A percentile compares a stretch with the other conserved stretches of the same genome.
Evolutionary conservation across 2,888 invertebrate genomes (phyloP).

Genomic region (Choreutis nemorana): DNA sequence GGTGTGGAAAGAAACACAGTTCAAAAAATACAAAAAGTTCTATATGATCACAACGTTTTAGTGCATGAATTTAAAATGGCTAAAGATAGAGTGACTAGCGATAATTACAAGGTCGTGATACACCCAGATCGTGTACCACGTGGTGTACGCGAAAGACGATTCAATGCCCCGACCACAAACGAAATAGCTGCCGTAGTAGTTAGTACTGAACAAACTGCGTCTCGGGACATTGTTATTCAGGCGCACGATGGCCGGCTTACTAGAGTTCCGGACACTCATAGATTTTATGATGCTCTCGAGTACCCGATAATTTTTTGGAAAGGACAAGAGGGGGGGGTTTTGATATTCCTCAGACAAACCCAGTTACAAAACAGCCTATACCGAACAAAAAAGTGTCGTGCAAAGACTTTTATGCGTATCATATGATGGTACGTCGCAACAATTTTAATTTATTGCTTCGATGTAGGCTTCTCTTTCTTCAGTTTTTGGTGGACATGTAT

Average conservation of each 20-base stretch:
- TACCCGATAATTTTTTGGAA: too few relatives aligned
- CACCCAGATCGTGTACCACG: conserved; percentile 18
- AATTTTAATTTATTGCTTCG: conserved; percentile 14
- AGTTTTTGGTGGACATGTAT: conserved; percentile 14
- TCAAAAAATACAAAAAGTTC: conserved; percentile 8
- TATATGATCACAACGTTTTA: conserved; percentile 10
- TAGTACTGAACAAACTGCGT: conserved; percentile 15
- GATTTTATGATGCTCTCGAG: neutral
- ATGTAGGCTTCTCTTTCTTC: conserved; percentile 13
- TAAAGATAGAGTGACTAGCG: conserved; percentile 14
- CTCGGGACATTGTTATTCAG: conserved; percentile 19
- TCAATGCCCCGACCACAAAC: conserved; percentile 18
- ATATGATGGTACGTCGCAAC: conserved; percentile 14
- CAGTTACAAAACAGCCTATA: too few relatives aligned
- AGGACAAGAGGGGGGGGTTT: too few relatives aligned
- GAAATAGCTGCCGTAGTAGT: conserved; percentile 19
- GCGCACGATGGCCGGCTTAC: conserved; percentile 13
- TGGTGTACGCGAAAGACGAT: conserved; percentile 17
- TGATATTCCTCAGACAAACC: too few relatives aligned
- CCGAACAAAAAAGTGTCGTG: conserved; percentile 8
- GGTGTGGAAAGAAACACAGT: neutral
- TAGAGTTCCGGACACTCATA: too few relatives aligned
- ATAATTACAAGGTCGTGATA: conserved; percentile 16
- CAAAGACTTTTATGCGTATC: conserved; percentile 16
- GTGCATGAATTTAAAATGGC: conserved; percentile 14